phyloP scores from a whole-genome alignment of 2,113 vertebrate species.

The Lonchura striata region DNA sequence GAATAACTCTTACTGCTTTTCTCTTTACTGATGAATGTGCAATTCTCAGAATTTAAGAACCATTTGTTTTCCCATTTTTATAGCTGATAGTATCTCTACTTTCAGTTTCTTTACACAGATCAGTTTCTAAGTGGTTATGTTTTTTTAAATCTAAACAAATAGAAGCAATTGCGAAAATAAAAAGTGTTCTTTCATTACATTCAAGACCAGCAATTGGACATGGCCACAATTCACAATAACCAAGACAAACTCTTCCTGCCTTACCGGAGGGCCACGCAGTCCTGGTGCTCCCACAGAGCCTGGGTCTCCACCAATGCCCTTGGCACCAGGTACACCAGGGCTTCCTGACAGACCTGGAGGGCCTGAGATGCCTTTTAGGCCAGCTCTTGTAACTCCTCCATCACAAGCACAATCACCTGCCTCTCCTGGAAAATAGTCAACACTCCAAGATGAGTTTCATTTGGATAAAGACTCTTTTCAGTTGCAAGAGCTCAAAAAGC shows the following conservation, averaged over 20 bases:
- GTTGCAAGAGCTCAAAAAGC: not conserved
- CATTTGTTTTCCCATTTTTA: not conserved
- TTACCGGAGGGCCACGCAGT: conserved; percentile 72
- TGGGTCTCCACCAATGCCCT: conserved; percentile 79
- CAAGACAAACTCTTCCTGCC: not conserved
- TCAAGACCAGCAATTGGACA: not conserved
- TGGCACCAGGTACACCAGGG: conserved; percentile 73
- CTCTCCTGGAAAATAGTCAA: conserved; percentile 75
- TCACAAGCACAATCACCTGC: conserved; percentile 84
- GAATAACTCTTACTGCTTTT: not conserved
- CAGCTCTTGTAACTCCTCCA: conserved; percentile 71
- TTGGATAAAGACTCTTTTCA: not conserved
- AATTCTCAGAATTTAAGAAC: not conserved
- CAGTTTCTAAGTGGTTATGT: not conserved
- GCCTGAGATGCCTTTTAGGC: conserved; percentile 74
- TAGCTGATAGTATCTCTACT: not conserved
- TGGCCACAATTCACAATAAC: not conserved
- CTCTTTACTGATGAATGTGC: not conserved
- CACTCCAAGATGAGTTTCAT: not conserved
- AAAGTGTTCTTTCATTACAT: not conserved
- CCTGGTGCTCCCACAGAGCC: conserved; percentile 79
- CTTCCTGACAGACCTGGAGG: conserved; percentile 64
- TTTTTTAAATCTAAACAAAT: not conserved
- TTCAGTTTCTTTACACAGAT: not conserved
- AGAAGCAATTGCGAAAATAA: not conserved